Evolutionary conservation across 1,140 invertebrate species (phyloP), one percentile per base, ranked within the genome.

Genomic region (Leptopilina boulardi): DNA sequence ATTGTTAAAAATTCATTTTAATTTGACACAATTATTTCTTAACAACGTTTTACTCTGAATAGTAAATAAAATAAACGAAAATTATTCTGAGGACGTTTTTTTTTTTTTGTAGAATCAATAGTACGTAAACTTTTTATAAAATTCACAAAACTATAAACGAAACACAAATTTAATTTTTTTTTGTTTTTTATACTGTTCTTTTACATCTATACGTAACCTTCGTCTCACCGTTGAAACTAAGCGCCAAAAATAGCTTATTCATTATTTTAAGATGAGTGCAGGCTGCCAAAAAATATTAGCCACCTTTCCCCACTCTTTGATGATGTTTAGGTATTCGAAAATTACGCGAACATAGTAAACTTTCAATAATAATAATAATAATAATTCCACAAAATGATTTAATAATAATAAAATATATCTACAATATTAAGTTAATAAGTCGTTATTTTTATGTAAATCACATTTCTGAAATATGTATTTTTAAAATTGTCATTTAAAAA

Each of bases 201-300:
- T 8, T 30, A 34, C 59, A 66, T 30, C 59, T 66, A 38, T 38
- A 66, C 59, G 59, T 34, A 30, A 30, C 59, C 59, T 66, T 66
- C 11, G 26, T 34, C 26, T 66, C 59, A 30, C n/a, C 59, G 59
- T 30, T 30, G 13, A 66, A 66, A 66, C 59, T 66, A 66, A 15
- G 15, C 15, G 59, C 23, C 26, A 66, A 66, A 30, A 66, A 66
- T 66, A 66, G 59, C 59, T 15, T 21, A 10, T 21, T 18, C 21
- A 54, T 13, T 23, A 66, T 10, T 34, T 23, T 51, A 18, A n/a
- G 59, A 66, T n/a, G 3, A 3, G 59, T 30, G 3, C 23, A 30
- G 23, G n/a, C 26, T 66, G 59, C 59, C 59, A 66, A 66, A 26
- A 59, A 30, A 66, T 30, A 66, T 66, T 66, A 30, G 26, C 13